Evolutionary conservation across 2,797 vertebrate species (phyloP), one percentile per base, ranked within the genome.

Genomic region (Protosalanx chinensis): DNA sequence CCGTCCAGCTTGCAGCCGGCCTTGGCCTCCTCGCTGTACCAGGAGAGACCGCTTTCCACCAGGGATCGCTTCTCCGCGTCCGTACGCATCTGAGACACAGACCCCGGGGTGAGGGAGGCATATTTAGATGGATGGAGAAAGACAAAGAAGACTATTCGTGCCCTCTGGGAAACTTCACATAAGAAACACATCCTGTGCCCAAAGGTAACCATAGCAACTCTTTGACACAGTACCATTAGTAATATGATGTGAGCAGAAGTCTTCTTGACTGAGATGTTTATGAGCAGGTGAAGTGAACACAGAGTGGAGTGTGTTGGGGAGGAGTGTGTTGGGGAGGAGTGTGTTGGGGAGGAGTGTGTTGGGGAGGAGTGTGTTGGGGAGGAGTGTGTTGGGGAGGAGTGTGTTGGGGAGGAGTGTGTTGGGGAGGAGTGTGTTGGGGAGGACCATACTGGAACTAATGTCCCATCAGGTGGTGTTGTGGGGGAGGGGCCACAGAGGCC

Each of bases 61-160:
- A 98, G 88, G 0, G 96, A 98, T 75, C 97, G 95, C 84, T 99
- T 99, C 89, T 99, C 98, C 0, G 98, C 97, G 86, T 99, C 98
- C 0, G 98, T 99, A 80, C 97, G 95, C 67, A 99, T 93, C 98
- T 99, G 86, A 51, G 61, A 6, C 3, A 5, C 76, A 18, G 64
- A 71, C 4, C n/a, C n/a, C n/a, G 23, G 33, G 72, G 70, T 61
- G 49, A 69, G 75, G 73, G 20, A 37, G 1, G 35, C 35, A 37
- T 37, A 1, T 37, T 37, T 3, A 37, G 35, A 37, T 37, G 35
- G 35, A 37, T 37, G 3, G 35, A 37, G 6, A 6, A 37, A 37
- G 6, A 37, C 3, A 6, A 6, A 6, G 35, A 37, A n/a, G 35
- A 37, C 35, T 37, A 37, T 37, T 37, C 35, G 4, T 37, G 35